phyloP scores from a whole-genome alignment of 1,140 invertebrate genomes.

The Monochamus saltuarius region DNA sequence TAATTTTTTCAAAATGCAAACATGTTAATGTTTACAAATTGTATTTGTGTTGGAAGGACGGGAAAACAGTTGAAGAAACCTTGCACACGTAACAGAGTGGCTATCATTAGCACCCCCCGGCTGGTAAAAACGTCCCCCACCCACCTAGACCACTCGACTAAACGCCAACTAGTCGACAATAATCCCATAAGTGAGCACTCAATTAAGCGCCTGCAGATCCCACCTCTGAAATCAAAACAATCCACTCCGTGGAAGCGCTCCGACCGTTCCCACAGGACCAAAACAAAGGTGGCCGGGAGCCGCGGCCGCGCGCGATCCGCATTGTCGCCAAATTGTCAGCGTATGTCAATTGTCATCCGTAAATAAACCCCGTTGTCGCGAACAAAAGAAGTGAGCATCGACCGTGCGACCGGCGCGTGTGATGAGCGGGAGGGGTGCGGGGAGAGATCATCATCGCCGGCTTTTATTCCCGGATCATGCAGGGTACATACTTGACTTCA shows the following conservation, averaged over 20 bases:
- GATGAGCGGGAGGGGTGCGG: constrained; percentile 5
- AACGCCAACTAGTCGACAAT: constrained; percentile 2
- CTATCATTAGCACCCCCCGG: too few species aligned
- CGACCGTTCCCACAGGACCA: constrained; percentile 38
- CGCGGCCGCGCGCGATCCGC: constrained; percentile 27
- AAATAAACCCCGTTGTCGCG: constrained; percentile 45
- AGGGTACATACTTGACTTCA: constrained; percentile 12
- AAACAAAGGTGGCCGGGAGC: constrained; percentile 34
- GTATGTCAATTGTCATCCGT: constrained; percentile 47
- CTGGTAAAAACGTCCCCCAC: too few species aligned
- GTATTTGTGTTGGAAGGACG: too few species aligned
- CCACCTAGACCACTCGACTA: too few species aligned
- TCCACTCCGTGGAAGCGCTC: constrained; percentile 1
- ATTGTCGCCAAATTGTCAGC: constrained; percentile 40
- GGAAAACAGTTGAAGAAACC: too few species aligned
- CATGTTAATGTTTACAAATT: too few species aligned
- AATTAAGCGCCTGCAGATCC: constrained; percentile 36
- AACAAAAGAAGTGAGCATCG: constrained; percentile 46
- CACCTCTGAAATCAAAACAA: constrained; percentile 42
- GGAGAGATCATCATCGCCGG: constrained; percentile 8
- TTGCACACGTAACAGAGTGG: too few species aligned
- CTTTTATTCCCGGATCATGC: constrained; percentile 11
- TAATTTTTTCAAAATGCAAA: too few species aligned
- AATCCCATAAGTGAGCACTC: constrained; percentile 27
- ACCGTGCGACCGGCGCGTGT: constrained; percentile 29